Conservation (phyloP, 2,888 invertebrate species). For the Orthosia gracilis region DNA sequence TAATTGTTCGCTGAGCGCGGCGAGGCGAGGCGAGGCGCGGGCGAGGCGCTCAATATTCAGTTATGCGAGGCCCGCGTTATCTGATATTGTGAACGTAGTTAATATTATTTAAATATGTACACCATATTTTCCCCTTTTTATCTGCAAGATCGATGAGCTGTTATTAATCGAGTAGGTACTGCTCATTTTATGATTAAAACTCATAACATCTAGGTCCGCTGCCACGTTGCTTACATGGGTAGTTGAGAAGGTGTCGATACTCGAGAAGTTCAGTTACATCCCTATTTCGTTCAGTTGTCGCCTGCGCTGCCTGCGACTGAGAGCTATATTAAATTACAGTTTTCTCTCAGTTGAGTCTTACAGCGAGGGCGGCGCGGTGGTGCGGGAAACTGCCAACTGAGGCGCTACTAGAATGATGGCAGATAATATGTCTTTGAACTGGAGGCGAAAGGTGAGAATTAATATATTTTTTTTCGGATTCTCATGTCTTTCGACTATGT, state of each 20-base stretch:
- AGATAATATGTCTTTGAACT: background rate
- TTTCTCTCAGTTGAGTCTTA: constrained; percentile 16
- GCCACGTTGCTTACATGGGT: background rate
- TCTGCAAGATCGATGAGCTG: constrained; percentile 24
- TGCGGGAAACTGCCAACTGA: background rate
- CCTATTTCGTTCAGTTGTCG: background rate
- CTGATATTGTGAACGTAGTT: constrained; percentile 48
- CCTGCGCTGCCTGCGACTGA: constrained; percentile 8
- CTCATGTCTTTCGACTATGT: background rate
- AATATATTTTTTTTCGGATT: too few relatives aligned
- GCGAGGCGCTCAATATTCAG: constrained; percentile 53
- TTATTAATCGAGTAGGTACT: background rate
- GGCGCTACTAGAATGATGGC: background rate
- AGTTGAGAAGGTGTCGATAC: background rate
- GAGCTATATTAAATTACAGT: constrained; percentile 22
- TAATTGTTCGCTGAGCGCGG: constrained; percentile 59
- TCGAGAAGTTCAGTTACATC: background rate
- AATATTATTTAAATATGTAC: constrained; percentile 41
- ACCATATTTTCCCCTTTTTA: constrained; percentile 40
- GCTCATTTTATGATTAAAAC: background rate
- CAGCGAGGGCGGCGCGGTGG: background rate
- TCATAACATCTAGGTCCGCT: background rate
- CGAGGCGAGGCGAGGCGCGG: constrained; percentile 32
- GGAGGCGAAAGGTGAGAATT: background rate
- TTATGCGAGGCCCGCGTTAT: constrained; percentile 44